phyloP scores from a whole-genome alignment of 2,113 vertebrate genomes.

The Sphyrna mokarran region DNA sequence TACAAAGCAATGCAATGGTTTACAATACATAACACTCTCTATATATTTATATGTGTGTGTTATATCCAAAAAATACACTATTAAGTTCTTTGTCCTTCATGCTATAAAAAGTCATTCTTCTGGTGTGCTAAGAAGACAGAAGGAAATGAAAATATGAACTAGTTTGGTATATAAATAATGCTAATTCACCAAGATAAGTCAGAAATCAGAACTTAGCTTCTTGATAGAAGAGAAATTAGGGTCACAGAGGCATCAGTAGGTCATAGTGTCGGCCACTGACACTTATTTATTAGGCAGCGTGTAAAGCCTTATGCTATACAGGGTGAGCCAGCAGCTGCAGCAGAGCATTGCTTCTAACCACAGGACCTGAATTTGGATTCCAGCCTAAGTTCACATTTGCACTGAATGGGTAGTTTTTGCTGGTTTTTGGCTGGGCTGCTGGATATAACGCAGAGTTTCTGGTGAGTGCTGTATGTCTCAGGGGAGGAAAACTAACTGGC shows the following conservation, averaged over 20 bases:
- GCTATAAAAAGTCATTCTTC: neutral
- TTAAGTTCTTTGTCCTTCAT: no score
- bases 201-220: neutral
- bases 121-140: neutral
- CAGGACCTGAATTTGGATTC: constrained; percentile 17
- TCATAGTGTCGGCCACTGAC: neutral
- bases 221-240: neutral
- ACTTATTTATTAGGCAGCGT: neutral
- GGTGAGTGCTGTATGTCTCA: neutral
- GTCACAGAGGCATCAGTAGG: neutral
- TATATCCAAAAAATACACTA: no score
- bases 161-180: neutral
- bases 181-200: neutral
- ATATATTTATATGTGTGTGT: no score
- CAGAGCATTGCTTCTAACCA: constrained; percentile 19
- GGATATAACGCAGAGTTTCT: constrained; percentile 25
- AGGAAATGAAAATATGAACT: neutral
- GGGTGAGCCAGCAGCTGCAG: neutral
- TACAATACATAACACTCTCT: no score
- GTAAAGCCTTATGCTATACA: neutral
- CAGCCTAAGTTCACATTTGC: constrained; percentile 29
- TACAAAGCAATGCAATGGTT: no score
- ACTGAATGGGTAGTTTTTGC: constrained; percentile 31
- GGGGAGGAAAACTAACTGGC: constrained; percentile 4
- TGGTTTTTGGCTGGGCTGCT: neutral